Evolutionary conservation across 2,888 invertebrate species (phyloP).

Genomic region (Steinernema hermaphroditum): DNA sequence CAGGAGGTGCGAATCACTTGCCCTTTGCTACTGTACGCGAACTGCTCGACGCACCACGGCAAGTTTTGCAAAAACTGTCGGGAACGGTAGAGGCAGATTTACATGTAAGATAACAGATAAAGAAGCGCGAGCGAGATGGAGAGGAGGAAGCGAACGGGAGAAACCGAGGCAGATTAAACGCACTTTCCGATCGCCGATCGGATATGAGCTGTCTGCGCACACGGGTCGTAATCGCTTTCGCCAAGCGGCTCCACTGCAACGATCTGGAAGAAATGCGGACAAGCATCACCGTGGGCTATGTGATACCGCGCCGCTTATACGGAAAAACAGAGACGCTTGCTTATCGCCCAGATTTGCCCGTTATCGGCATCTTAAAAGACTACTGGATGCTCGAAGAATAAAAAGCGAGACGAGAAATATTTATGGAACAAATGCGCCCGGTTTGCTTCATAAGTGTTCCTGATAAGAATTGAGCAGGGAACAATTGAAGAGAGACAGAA

Average conservation of each 20-base stretch:
- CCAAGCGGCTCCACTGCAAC: background rate
- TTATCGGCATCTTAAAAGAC: constrained; percentile 1
- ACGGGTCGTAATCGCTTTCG: background rate
- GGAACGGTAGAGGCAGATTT: too few relatives aligned
- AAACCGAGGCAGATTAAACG: constrained; percentile 6
- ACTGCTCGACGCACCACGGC: too few relatives aligned
- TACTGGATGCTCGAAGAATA: background rate
- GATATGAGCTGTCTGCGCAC: constrained; percentile 11
- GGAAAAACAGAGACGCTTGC: too few relatives aligned
- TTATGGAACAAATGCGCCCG: background rate
- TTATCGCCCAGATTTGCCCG: background rate
- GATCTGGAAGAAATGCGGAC: background rate
- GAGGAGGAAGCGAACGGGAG: background rate
- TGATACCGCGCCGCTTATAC: too few relatives aligned
- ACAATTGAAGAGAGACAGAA: too few relatives aligned
- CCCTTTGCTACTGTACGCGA: background rate
- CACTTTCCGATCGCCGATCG: constrained; percentile 11
- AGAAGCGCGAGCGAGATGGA: too few relatives aligned
- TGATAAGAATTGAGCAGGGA: too few relatives aligned
- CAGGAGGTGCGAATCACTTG: constrained; percentile 19
- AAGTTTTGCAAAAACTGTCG: too few relatives aligned
- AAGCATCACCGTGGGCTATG: too few relatives aligned
- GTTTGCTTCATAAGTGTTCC: too few relatives aligned
- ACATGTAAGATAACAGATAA: too few relatives aligned
- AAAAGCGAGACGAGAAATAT: background rate